Base-by-base conservation (phyloP, 2,888 invertebrate genomes). In the Pheosia gnoma region DNA sequence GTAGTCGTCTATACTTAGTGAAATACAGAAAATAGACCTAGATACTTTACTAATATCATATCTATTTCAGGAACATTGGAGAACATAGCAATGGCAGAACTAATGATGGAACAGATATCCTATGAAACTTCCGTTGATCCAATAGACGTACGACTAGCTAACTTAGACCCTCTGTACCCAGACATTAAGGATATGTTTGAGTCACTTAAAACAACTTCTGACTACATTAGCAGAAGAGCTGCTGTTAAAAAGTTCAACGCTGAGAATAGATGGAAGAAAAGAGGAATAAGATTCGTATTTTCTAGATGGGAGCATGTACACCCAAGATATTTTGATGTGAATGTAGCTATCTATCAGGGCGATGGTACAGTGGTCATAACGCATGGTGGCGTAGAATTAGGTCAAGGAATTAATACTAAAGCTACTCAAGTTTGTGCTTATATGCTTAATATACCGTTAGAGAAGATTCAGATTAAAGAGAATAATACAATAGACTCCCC, bases 341-440 rank as follows among this genome's bases (percentile, higher is more conserved):
- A 74, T 56, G 2, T 79, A 0, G 61, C 71, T 8, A 68, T 78
- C 3, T 80, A 61, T 56, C 76, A 78, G 45, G 91, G 94, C 1
- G 96, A 97, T 82, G 96, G 96, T 0, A 94, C 95, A 0, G 96
- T 98, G 0, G 92, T 95, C 1, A 92, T 97, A 10, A 89, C 94
- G 0, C 96, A 97, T 71, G 96, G 95, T 9, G 96, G 96, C 5
- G 89, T 96, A 41, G 96, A 97, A 91, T 95, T 96, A 85, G 98
- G 98, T 0, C 98, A 98, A 89, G 98, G 97, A 6, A 93, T 97
- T 51, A 90, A 97, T 71, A 97, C 97, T 5, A 89, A 95, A 95
- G 94, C 95, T 6, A 94, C 94, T 13, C 96, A 96, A 89, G 94
- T 95, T 10, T 82, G 82, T 41, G 96, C 96, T 0, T 93, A 95